Conservation (phyloP, 2,797 vertebrate genomes). For the Danio kyathit region DNA sequence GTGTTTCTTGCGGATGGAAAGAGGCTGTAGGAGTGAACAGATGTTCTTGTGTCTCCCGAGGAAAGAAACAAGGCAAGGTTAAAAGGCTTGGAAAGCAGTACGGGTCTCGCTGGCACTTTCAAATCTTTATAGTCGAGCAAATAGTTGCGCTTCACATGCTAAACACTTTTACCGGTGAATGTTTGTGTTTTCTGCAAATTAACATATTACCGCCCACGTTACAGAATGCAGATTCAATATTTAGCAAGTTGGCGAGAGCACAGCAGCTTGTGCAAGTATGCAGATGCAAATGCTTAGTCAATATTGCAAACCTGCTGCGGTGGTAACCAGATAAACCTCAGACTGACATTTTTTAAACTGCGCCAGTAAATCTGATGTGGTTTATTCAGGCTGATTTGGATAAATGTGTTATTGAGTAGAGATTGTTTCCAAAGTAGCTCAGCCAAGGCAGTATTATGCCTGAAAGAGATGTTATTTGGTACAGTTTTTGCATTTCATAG, state of each 20-base stretch:
- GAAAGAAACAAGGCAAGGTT: conserved; percentile 12
- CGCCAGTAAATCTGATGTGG: no score
- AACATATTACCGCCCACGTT: background rate
- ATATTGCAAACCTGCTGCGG: background rate
- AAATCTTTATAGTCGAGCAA: background rate
- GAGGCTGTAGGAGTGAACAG: conserved; percentile 26
- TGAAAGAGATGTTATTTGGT: no score
- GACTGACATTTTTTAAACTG: no score
- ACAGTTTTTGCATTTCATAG: no score
- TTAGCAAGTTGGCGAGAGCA: background rate
- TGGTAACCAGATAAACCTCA: background rate
- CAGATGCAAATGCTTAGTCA: background rate
- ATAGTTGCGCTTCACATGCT: background rate
- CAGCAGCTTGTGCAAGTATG: background rate
- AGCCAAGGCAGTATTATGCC: no score
- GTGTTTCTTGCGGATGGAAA: conserved; percentile 7
- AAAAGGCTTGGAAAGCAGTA: conserved; percentile 13
- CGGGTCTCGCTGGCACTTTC: background rate
- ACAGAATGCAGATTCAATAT: background rate
- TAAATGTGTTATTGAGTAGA: no score
- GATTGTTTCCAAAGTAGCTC: no score
- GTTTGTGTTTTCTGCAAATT: background rate
- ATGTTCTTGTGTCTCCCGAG: conserved; percentile 23
- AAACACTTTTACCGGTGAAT: background rate
- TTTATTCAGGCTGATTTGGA: no score